These are phyloP conservation scores for Mionectes olivaceus DNA, from an alignment of 2,797 vertebrate species.

Conservation along the genomic window DNA sequence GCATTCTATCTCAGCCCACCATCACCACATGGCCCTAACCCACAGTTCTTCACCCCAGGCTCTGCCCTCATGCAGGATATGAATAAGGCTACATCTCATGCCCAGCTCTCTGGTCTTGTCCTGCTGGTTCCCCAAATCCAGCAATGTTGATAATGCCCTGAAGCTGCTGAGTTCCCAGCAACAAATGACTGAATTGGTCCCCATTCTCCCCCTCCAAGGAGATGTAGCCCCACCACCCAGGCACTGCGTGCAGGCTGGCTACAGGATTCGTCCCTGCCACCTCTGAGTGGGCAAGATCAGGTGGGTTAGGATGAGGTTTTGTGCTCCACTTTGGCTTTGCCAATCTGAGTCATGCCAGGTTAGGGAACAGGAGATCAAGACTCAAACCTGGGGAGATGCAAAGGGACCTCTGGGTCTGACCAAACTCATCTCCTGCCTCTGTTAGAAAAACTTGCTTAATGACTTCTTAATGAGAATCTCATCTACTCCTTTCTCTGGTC, in stretches of 20 bases:
- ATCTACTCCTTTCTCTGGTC: slow-evolving; percentile 1
- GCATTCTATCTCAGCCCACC: background rate
- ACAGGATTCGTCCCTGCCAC: background rate
- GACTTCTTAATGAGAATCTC: background rate
- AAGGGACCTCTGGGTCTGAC: accelerated
- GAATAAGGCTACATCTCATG: background rate
- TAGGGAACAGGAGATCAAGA: background rate
- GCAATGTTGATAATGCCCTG: background rate
- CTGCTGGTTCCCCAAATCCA: background rate
- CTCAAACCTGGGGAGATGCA: background rate
- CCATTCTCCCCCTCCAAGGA: accelerated
- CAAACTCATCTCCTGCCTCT: background rate
- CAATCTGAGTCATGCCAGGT: background rate
- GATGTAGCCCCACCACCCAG: background rate
- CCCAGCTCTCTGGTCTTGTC: background rate
- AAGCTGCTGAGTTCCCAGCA: background rate
- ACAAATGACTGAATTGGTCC: background rate
- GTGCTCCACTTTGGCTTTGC: background rate
- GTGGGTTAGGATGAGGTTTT: background rate
- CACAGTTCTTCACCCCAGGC: accelerated
- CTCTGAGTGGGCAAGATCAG: background rate
- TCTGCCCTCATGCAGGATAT: background rate
- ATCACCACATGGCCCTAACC: background rate
- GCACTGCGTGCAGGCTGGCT: background rate
- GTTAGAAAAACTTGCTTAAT: background rate